phyloP scores from a whole-genome alignment of 2,888 invertebrate genomes.

The Germaria angustata region DNA sequence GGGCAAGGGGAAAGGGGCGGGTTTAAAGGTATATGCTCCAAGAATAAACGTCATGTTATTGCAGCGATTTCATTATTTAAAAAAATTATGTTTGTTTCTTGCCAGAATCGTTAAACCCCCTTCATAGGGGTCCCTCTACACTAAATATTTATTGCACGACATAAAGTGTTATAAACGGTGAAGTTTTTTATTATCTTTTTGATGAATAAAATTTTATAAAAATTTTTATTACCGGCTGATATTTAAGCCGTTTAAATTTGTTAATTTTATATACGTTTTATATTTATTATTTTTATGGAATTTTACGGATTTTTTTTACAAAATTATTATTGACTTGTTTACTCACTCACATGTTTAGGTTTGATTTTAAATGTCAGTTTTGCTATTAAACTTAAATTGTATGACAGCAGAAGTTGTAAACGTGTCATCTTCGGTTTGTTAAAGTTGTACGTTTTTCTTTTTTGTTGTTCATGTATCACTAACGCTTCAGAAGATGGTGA shows the following conservation, averaged over 20 bases:
- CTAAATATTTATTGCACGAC: not conserved
- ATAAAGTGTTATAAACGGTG: not conserved
- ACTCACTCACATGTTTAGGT: conserved; percentile 5
- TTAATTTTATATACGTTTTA: not conserved
- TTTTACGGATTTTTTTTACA: not conserved
- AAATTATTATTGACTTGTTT: conserved; percentile 1
- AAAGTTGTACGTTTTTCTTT: not conserved
- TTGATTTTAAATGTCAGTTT: conserved; percentile 21
- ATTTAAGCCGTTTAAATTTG: conserved; percentile 4
- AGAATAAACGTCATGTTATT: too few relatives aligned
- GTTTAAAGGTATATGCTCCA: too few relatives aligned
- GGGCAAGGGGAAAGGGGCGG: too few relatives aligned
- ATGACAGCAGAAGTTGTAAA: not conserved
- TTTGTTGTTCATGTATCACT: too few relatives aligned
- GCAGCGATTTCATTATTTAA: too few relatives aligned
- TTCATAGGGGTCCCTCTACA: too few relatives aligned
- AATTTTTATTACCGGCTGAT: conserved; percentile 31
- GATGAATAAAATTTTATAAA: conserved; percentile 13
- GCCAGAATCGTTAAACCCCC: too few relatives aligned
- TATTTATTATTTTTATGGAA: not conserved
- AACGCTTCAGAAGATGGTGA: not conserved
- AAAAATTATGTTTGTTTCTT: too few relatives aligned
- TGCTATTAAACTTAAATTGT: not conserved
- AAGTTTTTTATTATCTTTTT: not conserved
- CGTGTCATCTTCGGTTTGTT: not conserved